These are phyloP conservation scores for Lucinisca nassula DNA, from an alignment of 2,888 invertebrate species.

Conservation along the genomic window DNA sequence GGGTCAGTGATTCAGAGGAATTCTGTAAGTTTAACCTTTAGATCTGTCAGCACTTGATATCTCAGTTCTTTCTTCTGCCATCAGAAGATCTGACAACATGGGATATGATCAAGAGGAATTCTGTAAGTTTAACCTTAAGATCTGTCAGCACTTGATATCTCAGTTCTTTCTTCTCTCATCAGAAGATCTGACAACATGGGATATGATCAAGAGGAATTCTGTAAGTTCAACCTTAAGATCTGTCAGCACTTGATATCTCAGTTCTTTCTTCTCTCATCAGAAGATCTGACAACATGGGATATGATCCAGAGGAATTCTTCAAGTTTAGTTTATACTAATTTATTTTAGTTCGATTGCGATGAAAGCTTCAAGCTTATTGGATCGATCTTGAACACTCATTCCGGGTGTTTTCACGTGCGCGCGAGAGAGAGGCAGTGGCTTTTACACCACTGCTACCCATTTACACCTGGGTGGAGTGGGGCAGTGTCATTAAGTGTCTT, in stretches of 20 bases:
- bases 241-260: conserved; percentile 95
- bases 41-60: conserved; percentile 95
- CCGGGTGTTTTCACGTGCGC: too few relatives aligned
- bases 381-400: too few relatives aligned
- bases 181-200: conserved; percentile 96
- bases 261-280: conserved; percentile 95
- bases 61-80: conserved; percentile 95
- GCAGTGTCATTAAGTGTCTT: too few relatives aligned
- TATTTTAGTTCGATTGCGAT: too few relatives aligned
- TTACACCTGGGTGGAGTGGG: too few relatives aligned
- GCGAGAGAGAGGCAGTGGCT: too few relatives aligned
- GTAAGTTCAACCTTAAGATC: conserved; percentile 90
- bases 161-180: conserved; percentile 95
- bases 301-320: conserved; percentile 93
- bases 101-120: conserved; percentile 97
- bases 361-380: too few relatives aligned
- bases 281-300: conserved; percentile 96
- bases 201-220: conserved; percentile 97
- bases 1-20: conserved; percentile 97
- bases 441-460: too few relatives aligned
- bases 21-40: conserved; percentile 90
- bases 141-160: conserved; percentile 94
- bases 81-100: conserved; percentile 95
- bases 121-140: conserved; percentile 90
- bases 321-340: too few relatives aligned